Conservation (phyloP, 2,888 invertebrate genomes). For the Byasa hedistus region DNA sequence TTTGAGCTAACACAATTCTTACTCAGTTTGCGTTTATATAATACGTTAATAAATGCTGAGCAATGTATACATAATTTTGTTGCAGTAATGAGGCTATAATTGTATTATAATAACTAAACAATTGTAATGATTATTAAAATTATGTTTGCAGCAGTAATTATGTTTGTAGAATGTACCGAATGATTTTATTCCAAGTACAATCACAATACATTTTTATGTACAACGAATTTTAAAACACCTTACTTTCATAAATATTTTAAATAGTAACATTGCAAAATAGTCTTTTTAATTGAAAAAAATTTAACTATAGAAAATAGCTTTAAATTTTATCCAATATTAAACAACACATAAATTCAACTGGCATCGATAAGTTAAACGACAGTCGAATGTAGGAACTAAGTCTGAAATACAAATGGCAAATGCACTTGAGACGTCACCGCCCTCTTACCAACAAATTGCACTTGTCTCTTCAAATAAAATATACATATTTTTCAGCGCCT, state of each 20-base stretch:
- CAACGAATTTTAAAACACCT: too few relatives aligned
- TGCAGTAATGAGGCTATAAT: not conserved
- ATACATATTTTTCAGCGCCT: conserved; percentile 28
- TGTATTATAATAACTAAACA: not conserved
- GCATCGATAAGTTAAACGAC: conserved; percentile 47
- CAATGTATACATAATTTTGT: not conserved
- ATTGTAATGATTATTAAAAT: too few relatives aligned
- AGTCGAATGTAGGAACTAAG: conserved; percentile 42
- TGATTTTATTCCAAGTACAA: too few relatives aligned
- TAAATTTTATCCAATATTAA: conserved; percentile 14
- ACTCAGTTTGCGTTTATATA: conserved; percentile 39
- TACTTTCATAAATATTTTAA: too few relatives aligned
- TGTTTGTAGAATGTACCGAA: too few relatives aligned
- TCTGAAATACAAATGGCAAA: conserved; percentile 52
- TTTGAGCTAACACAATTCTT: conserved; percentile 46
- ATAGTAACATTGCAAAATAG: too few relatives aligned
- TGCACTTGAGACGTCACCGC: conserved; percentile 50
- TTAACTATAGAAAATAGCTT: not conserved
- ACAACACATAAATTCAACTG: conserved; percentile 36
- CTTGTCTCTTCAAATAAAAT: conserved; percentile 30
- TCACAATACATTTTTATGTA: too few relatives aligned
- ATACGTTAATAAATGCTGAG: conserved; percentile 1
- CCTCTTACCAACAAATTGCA: conserved; percentile 31
- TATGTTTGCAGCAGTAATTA: too few relatives aligned
- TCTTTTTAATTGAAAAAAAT: too few relatives aligned